A percentile compares a stretch with the other conserved stretches of the same genome.
Evolutionary conservation across 2,797 vertebrate species (phyloP).

Genomic region (Moxostoma hubbsi): DNA sequence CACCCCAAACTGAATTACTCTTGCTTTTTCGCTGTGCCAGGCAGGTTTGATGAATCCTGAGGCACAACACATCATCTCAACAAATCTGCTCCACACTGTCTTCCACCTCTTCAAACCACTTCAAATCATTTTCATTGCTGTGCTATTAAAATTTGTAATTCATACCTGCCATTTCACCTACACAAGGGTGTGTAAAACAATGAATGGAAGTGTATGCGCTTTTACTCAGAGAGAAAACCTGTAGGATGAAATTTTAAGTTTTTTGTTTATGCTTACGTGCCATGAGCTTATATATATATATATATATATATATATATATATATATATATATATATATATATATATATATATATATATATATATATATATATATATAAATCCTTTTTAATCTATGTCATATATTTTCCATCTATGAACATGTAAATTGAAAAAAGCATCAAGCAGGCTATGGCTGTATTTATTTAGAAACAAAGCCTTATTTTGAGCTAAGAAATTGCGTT

Average conservation of each 20-base stretch:
- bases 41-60: conserved; percentile 82
- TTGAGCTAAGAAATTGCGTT: too few species aligned
- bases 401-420: too few species aligned
- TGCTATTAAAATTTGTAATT: conserved; percentile 86
- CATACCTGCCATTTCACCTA: conserved; percentile 78
- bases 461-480: too few species aligned
- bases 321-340: too few species aligned
- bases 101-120: conserved; percentile 80
- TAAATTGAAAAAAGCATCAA: too few species aligned
- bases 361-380: too few species aligned
- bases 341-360: too few species aligned
- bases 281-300: not conserved
- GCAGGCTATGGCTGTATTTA: too few species aligned
- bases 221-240: conserved; percentile 60
- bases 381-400: too few species aligned
- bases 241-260: conserved; percentile 50
- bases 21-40: conserved; percentile 79
- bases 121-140: conserved; percentile 85
- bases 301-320: too few species aligned
- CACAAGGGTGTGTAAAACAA: conserved; percentile 62
- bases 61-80: conserved; percentile 83
- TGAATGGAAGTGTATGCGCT: conserved; percentile 35
- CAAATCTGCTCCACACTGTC: conserved; percentile 82
- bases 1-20: conserved; percentile 75
- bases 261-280: conserved; percentile 24